Evolutionary conservation across 1,140 invertebrate species (phyloP), one percentile per base, ranked within the genome.

Genomic region (Drosophila navojoa): DNA sequence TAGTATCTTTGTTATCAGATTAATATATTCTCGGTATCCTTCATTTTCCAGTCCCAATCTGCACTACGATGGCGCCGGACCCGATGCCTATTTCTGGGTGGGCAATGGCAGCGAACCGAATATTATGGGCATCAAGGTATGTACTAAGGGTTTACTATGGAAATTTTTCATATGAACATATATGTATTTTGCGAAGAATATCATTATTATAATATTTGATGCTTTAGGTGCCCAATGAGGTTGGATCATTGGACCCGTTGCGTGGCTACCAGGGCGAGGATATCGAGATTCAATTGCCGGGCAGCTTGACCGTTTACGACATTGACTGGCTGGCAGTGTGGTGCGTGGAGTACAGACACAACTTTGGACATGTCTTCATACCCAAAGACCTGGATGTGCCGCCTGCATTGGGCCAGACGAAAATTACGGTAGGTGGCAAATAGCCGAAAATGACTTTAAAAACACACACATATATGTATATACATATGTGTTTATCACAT

Each of bases 31-130:
- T 16, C 7, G 3, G 47, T 27, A 9, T 7, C 1, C 32, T 16
- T 13, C 9, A 1, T 45, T n/a, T 27, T 7, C 0, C 1, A 98
- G 98, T 75, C 97, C 97, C 4, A 97, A 98, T 93, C 93, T 98
- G 49, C 96, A 98, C 90, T 98, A 98, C 82, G 97, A 98, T 81
- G 97, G 97, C 6, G 96, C 95, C 10, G 97, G 96, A 1, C 96
- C 97, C 2, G 97, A 98, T 90, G 97, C 97, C 5, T 98, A 97
- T 91, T 98, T 98, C 92, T 98, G 96, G 96, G 97, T 98, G 5
- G 97, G 97, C 5, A 97, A 95, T 79, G 97, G 97, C 1, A 93
- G 94, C 1, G 95, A 97, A 81, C 97, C 97, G 0, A 95, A 94
- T 81, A 93, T 95, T n/a, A 95, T 96, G 90, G 97, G 97, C 15